Percentiles rank a stretch among this genome's conserved stretches.
Conservation (phyloP, 2,113 vertebrate species). For the Petrocephalus zakoni region DNA sequence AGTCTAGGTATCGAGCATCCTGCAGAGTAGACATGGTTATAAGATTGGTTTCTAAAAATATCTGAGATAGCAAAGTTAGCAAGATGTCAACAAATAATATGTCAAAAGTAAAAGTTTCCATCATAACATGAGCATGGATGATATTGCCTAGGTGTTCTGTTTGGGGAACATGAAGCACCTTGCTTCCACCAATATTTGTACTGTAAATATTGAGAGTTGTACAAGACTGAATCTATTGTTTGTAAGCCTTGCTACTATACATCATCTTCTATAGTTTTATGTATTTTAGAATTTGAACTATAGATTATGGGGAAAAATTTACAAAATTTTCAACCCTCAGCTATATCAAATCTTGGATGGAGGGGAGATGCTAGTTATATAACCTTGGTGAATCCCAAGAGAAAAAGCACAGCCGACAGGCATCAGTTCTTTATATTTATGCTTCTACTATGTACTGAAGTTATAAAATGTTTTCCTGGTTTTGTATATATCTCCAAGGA, state of each 20-base stretch:
- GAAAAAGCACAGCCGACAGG: background rate
- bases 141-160: background rate
- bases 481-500: background rate
- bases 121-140: background rate
- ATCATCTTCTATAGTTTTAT: background rate
- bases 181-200: background rate
- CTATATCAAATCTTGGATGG: background rate
- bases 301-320: background rate
- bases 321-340: background rate
- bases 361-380: background rate
- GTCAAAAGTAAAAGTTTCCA: conserved; percentile 7
- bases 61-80: background rate
- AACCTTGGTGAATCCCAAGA: background rate
- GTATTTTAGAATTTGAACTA: background rate
- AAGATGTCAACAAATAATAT: conserved; percentile 10
- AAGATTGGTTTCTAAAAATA: conserved; percentile 18
- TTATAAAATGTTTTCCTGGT: background rate
- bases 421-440: background rate
- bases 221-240: background rate
- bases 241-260: background rate
- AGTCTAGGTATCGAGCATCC: background rate
- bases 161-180: background rate
- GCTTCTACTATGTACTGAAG: background rate
- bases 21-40: background rate
- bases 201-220: background rate